phyloP scores from a whole-genome alignment of 2,888 invertebrate species.

The Plutella xylostella region DNA sequence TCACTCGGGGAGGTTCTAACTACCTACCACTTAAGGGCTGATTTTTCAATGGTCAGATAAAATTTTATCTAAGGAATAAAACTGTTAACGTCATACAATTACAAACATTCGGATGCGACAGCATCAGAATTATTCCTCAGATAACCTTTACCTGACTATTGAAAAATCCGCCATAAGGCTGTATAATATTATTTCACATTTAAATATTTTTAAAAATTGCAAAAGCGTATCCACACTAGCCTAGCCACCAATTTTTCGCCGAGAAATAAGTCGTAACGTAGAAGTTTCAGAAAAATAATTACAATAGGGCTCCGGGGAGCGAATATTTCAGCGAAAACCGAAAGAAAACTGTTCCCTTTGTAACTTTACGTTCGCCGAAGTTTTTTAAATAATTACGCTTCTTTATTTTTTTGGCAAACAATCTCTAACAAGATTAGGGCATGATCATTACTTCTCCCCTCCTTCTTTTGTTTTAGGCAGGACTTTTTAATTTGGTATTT shows the following conservation, averaged over 20 bases:
- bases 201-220: not conserved
- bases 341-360: conserved; percentile 24
- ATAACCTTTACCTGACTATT: not conserved
- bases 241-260: conserved; percentile 24
- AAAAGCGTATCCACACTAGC: conserved; percentile 21
- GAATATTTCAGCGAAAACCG: not conserved
- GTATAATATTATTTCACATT: not conserved
- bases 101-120: too few relatives aligned
- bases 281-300: conserved; percentile 63
- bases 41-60: too few relatives aligned
- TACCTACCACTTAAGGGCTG: too few relatives aligned
- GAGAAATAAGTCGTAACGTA: conserved; percentile 35
- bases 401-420: conserved; percentile 49
- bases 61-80: too few relatives aligned
- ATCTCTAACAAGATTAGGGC: conserved; percentile 46
- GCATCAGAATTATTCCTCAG: too few relatives aligned
- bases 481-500: not conserved
- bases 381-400: conserved; percentile 56
- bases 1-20: not conserved
- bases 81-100: too few relatives aligned
- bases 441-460: conserved; percentile 43
- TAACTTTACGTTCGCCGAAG: conserved; percentile 26
- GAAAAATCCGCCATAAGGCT: not conserved
- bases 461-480: conserved; percentile 15
- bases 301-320: conserved; percentile 35